phyloP scores from a whole-genome alignment of 2,888 invertebrate genomes.

The Mamestra brassicae region DNA sequence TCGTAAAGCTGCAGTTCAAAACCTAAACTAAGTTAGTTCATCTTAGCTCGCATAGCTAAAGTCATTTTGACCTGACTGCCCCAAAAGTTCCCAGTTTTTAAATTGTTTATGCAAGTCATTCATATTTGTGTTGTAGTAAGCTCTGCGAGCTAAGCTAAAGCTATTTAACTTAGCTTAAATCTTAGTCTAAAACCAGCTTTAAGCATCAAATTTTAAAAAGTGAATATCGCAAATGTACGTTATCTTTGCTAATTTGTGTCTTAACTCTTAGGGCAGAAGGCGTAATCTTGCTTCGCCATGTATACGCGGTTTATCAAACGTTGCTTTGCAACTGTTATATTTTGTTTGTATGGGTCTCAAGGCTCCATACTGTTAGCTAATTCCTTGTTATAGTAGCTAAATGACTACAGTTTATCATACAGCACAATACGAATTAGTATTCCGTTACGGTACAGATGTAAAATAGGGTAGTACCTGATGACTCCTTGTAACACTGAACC shows the following conservation, averaged over 20 bases:
- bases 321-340: constrained; percentile 55
- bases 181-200: not conserved
- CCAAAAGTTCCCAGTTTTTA: too few species aligned
- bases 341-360: constrained; percentile 59
- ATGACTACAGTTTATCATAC: constrained; percentile 55
- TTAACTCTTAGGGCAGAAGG: constrained; percentile 36
- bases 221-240: constrained; percentile 18
- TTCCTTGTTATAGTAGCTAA: constrained; percentile 64
- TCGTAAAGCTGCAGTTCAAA: too few species aligned
- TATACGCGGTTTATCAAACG: constrained; percentile 55
- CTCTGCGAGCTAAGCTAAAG: not conserved
- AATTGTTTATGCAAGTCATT: too few species aligned
- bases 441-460: constrained; percentile 44
- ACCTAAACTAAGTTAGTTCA: too few species aligned
- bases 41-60: too few species aligned
- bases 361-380: constrained; percentile 67
- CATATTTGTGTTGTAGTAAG: not conserved
- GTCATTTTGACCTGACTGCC: too few species aligned
- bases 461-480: constrained; percentile 34
- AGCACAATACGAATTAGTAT: constrained; percentile 53
- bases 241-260: constrained; percentile 39
- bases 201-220: not conserved
- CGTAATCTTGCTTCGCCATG: constrained; percentile 37
- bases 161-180: not conserved
- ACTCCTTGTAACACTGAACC: constrained; percentile 57